phyloP scores from a whole-genome alignment of 2,113 vertebrate genomes.

The Boulengeromyrus knoepffleri region DNA sequence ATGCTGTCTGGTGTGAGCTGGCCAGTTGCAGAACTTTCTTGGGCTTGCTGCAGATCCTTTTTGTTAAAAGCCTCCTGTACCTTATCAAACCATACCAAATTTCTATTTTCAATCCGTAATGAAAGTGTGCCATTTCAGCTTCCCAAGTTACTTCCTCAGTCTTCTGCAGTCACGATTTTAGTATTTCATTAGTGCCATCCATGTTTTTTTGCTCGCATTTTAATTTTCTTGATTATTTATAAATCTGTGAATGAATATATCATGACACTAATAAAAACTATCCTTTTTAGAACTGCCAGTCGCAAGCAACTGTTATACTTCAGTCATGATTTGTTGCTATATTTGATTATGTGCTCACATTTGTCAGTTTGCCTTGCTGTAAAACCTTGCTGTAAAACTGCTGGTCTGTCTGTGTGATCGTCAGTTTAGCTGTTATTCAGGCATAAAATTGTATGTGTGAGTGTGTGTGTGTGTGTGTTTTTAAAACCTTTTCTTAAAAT shows the following conservation, averaged over 20 bases:
- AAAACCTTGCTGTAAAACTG: background rate
- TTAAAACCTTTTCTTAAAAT: background rate
- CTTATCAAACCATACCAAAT: background rate
- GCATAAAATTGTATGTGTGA: background rate
- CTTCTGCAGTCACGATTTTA: background rate
- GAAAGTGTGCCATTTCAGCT: background rate
- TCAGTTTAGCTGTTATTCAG: background rate
- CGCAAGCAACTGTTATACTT: background rate
- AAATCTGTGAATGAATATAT: background rate
- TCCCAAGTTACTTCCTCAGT: background rate
- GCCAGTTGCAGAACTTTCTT: background rate
- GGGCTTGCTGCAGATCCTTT: background rate
- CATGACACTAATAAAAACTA: background rate
- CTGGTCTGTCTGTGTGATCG: background rate
- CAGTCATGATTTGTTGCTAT: background rate
- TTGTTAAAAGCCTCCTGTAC: background rate
- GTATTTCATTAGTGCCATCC: background rate
- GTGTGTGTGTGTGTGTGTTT: background rate
- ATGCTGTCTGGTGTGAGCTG: background rate
- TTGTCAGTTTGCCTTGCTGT: background rate
- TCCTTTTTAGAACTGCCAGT: background rate
- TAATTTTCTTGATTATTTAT: background rate
- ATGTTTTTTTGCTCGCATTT: background rate
- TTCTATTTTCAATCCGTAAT: background rate
- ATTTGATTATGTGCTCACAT: background rate